These are phyloP conservation scores for Pangasius djambal DNA, from an alignment of 2,797 vertebrate species.

Conservation along the genomic window DNA sequence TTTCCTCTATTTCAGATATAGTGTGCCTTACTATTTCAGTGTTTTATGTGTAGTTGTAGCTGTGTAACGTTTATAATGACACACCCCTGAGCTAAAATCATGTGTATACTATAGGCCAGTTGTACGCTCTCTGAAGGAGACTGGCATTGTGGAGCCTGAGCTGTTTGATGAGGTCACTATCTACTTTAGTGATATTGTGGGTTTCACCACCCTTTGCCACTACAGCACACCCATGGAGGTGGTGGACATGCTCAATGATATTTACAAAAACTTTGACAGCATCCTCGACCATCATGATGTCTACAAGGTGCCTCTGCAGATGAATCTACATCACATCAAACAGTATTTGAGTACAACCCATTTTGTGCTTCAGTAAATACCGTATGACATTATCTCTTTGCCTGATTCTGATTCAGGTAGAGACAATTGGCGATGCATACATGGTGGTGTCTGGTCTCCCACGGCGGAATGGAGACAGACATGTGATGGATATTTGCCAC, in stretches of 20 bases:
- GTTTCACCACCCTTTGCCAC: constrained; percentile 96
- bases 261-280: constrained; percentile 97
- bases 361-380: not conserved
- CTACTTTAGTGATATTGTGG: constrained; percentile 98
- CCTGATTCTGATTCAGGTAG: constrained; percentile 74
- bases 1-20: not conserved
- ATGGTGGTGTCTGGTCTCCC: constrained; percentile 97
- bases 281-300: constrained; percentile 96
- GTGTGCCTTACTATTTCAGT: not conserved
- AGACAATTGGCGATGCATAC: constrained; percentile 97
- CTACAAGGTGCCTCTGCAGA: constrained; percentile 84
- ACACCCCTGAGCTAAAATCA: not conserved
- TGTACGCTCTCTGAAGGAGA: constrained; percentile 94
- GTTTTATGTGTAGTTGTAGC: not conserved
- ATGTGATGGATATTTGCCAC: constrained; percentile 90
- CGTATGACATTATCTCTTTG: not conserved
- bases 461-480: constrained; percentile 88
- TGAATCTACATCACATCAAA: not conserved
- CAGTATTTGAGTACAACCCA: not conserved
- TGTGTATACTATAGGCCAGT: constrained; percentile 78
- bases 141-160: constrained; percentile 90
- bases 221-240: constrained; percentile 98
- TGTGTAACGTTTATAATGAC: not conserved
- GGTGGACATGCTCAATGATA: constrained; percentile 96
- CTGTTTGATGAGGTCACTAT: constrained; percentile 94